phyloP scores from a whole-genome alignment of 2,113 vertebrate species.

The Gnathonemus longibarbis region DNA sequence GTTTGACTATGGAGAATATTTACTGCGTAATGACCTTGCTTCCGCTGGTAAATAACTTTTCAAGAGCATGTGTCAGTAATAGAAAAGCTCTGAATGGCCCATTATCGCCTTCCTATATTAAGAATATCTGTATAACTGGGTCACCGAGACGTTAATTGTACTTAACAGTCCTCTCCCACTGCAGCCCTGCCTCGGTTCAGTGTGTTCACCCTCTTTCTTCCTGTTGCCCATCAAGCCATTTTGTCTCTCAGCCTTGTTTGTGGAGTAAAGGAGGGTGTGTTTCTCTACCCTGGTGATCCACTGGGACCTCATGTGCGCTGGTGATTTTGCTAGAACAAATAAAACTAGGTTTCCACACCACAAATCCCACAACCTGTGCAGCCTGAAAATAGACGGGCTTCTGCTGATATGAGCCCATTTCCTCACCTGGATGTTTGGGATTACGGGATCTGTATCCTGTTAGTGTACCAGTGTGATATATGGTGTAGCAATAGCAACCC shows the following conservation, averaged over 20 bases:
- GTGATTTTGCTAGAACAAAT: neutral
- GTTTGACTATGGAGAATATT: constrained; percentile 14
- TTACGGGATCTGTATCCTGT: neutral
- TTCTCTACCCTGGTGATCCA: neutral
- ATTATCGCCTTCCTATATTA: neutral
- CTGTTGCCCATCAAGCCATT: neutral
- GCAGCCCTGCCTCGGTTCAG: neutral
- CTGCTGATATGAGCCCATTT: neutral
- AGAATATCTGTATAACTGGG: neutral
- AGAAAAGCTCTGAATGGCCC: neutral
- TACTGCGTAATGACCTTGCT: constrained; percentile 21
- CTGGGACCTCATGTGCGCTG: neutral
- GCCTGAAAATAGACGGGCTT: neutral
- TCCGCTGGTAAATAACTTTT: neutral
- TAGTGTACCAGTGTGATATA: neutral
- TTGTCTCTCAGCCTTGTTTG: neutral
- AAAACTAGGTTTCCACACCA: neutral
- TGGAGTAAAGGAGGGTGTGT: neutral
- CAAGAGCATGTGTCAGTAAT: neutral
- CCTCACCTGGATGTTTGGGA: neutral
- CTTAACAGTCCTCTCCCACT: neutral
- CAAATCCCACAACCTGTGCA: neutral
- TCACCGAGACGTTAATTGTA: neutral
- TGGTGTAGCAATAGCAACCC: neutral
- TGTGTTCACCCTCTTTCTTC: neutral